Evolutionary conservation across 2,797 vertebrate species (phyloP).

Genomic region (Malacoctenus gilli): DNA sequence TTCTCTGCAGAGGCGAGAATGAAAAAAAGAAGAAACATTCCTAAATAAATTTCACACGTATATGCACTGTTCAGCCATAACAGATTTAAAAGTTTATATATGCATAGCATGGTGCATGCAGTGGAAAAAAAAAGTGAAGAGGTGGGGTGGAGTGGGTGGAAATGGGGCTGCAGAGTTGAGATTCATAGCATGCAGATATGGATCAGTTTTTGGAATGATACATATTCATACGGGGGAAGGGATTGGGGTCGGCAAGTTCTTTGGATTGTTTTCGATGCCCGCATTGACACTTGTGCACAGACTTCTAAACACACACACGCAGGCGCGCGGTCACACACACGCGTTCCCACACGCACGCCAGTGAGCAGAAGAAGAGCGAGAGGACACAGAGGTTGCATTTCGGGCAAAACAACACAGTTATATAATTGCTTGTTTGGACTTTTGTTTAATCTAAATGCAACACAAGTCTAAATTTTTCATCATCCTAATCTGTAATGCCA

Average conservation of each 20-base stretch:
- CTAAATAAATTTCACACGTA: constrained; percentile 52
- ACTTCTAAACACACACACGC: constrained; percentile 38
- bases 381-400: constrained; percentile 41
- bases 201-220: constrained; percentile 73
- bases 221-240: constrained; percentile 74
- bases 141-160: constrained; percentile 9
- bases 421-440: constrained; percentile 58
- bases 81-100: constrained; percentile 45
- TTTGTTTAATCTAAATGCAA: constrained; percentile 42
- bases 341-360: constrained; percentile 4
- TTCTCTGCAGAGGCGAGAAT: constrained; percentile 32
- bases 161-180: constrained; percentile 46
- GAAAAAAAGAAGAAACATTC: constrained; percentile 43
- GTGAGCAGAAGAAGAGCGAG: constrained; percentile 1
- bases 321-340: neutral
- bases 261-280: constrained; percentile 64
- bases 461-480: constrained; percentile 40
- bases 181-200: constrained; percentile 70
- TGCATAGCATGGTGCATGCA: constrained; percentile 52
- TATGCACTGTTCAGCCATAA: constrained; percentile 18
- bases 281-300: constrained; percentile 46
- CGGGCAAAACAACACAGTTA: constrained; percentile 49
- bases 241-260: constrained; percentile 75
- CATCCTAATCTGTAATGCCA: constrained; percentile 60
- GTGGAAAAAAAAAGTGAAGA: constrained; percentile 41